These are phyloP conservation scores for Anguilla megastoma DNA, from an alignment of 2,797 vertebrate species.

Conservation along the genomic window DNA sequence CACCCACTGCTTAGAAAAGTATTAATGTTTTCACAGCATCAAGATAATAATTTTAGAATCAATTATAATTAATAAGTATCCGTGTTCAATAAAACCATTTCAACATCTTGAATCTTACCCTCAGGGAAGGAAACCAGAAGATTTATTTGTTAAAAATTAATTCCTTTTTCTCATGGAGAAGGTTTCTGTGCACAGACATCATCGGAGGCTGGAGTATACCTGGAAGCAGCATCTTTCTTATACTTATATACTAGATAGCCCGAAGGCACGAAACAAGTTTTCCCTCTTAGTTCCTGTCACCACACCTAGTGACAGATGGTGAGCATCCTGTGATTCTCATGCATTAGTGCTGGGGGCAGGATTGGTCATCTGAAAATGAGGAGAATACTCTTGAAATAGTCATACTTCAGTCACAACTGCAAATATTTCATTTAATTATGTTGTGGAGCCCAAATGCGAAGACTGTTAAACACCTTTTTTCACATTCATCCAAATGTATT, in stretches of 20 bases:
- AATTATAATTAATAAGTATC: not conserved
- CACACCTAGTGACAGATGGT: conserved; percentile 3
- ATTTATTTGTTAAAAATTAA: not conserved
- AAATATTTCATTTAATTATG: not conserved
- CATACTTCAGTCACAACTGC: not conserved
- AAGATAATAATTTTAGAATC: not conserved
- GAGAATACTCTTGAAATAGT: not conserved
- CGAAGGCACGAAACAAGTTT: conserved; percentile 4
- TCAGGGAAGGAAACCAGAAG: not conserved
- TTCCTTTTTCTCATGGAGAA: not conserved
- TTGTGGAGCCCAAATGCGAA: not conserved
- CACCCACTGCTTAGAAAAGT: not conserved
- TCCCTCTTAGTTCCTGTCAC: not conserved
- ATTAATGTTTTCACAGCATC: not conserved
- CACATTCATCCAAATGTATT: not conserved
- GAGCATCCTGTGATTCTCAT: not conserved
- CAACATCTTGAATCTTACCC: not conserved
- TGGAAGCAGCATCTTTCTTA: conserved; percentile 3
- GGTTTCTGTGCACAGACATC: not conserved
- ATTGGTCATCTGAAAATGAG: not conserved
- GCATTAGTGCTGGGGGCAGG: not conserved
- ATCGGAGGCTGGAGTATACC: not conserved
- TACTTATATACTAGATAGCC: conserved; percentile 3
- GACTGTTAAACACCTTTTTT: no score
- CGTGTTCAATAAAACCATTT: not conserved